A percentile compares a stretch with the other conserved stretches of the same genome.
Evolutionary conservation across 2,888 invertebrate genomes (phyloP).

Genomic region (Linyphia triangularis): DNA sequence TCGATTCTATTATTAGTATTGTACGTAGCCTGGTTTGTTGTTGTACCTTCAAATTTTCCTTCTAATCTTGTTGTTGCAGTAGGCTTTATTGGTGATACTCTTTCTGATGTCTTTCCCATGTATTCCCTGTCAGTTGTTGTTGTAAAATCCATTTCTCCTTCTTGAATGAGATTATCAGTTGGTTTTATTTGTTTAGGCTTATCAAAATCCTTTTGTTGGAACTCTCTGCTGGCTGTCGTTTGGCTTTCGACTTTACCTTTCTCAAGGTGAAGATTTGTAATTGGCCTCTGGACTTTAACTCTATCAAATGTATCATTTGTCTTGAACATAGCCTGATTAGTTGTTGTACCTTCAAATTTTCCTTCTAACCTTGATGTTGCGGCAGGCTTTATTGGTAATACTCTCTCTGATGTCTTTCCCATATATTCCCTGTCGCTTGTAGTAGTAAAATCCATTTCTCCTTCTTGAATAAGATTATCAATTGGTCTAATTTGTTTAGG

Average conservation of each 20-base stretch:
- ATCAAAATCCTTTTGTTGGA: conserved; percentile 62
- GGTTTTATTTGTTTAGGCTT: conserved; percentile 66
- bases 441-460: conserved; percentile 75
- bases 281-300: conserved; percentile 52
- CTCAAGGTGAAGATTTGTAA: conserved; percentile 55
- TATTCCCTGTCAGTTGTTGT: conserved; percentile 60
- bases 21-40: conserved; percentile 62
- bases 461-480: conserved; percentile 73
- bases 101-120: conserved; percentile 15
- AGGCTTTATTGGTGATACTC: conserved; percentile 34
- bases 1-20: conserved; percentile 1
- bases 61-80: not conserved
- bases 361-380: conserved; percentile 63
- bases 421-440: conserved; percentile 61
- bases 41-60: conserved; percentile 59
- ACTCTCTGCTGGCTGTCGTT: conserved; percentile 62
- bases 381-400: conserved; percentile 50
- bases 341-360: conserved; percentile 71
- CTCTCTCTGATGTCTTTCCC: conserved; percentile 59
- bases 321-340: conserved; percentile 40
- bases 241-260: conserved; percentile 42
- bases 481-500: conserved; percentile 63
- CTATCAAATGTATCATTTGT: conserved; percentile 7
- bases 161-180: conserved; percentile 69
- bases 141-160: conserved; percentile 75